A percentile compares a stretch with the other conserved stretches of the same genome.
phyloP scores from a whole-genome alignment of 2,797 vertebrate species.

The Lutjanus campechanus region DNA sequence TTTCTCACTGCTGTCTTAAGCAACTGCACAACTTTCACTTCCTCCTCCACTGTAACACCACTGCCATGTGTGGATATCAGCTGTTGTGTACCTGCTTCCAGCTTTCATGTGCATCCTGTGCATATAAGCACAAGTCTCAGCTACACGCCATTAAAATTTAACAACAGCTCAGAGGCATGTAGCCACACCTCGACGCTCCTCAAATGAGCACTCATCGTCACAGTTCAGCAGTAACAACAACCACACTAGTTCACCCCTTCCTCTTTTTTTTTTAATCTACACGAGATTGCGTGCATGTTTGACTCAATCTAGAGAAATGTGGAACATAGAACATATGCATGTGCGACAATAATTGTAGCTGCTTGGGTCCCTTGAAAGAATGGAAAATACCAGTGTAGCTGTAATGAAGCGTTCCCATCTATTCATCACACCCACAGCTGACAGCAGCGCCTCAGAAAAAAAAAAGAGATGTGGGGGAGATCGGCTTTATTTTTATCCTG shows the following conservation, averaged over 20 bases:
- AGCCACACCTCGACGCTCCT: constrained; percentile 3
- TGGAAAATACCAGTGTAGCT: constrained; percentile 15
- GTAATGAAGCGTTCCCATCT: constrained; percentile 6
- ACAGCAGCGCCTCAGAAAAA: background rate
- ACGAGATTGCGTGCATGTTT: constrained; percentile 11
- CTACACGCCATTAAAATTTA: constrained; percentile 4
- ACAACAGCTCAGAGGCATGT: constrained; percentile 5
- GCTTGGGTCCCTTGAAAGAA: background rate
- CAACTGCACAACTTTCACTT: constrained; percentile 57
- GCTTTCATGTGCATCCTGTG: constrained; percentile 27
- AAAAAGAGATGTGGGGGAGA: background rate
- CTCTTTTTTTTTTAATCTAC: constrained; percentile 16
- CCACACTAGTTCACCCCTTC: background rate
- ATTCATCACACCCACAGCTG: constrained; percentile 34
- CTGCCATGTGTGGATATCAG: constrained; percentile 9
- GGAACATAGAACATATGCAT: constrained; percentile 1
- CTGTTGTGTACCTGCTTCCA: constrained; percentile 9
- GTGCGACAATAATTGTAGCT: constrained; percentile 2
- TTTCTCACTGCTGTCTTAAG: constrained; percentile 20
- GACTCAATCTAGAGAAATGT: constrained; percentile 1
- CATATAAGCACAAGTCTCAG: constrained; percentile 5
- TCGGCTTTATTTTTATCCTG: constrained; percentile 1
- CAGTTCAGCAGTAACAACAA: constrained; percentile 9
- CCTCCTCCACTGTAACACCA: constrained; percentile 20
- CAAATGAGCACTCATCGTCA: constrained; percentile 3